phyloP scores from a whole-genome alignment of 2,113 vertebrate genomes.

The Vanacampus margaritifer region DNA sequence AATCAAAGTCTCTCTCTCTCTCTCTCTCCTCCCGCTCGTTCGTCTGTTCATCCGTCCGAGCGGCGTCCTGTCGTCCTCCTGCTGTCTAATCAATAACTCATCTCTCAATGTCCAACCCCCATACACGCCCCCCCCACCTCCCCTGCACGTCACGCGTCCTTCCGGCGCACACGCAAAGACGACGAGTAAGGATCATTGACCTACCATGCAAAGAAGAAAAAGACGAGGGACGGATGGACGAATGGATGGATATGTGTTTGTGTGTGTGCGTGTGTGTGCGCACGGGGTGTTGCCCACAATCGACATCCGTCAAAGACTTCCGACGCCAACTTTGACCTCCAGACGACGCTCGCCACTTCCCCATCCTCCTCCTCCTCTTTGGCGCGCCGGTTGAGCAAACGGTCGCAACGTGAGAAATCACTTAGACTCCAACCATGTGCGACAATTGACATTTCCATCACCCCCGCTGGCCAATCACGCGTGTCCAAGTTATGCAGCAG shows the following conservation, averaged over 20 bases:
- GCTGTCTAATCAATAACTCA: conserved; percentile 77
- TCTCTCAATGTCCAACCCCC: conserved; percentile 69
- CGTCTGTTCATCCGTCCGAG: conserved; percentile 27
- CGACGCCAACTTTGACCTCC: conserved; percentile 49
- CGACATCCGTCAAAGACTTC: conserved; percentile 44
- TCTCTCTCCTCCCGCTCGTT: conserved; percentile 18
- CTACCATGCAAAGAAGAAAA: conserved; percentile 43
- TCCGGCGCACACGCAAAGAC: conserved; percentile 70
- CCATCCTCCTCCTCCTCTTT: neutral
- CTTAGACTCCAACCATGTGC: conserved; percentile 55
- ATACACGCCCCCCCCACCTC: conserved; percentile 18
- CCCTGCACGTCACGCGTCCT: conserved; percentile 73
- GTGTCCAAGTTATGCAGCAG: neutral
- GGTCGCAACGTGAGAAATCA: conserved; percentile 36
- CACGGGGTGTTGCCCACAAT: conserved; percentile 26
- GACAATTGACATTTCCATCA: conserved; percentile 52
- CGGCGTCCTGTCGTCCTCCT: conserved; percentile 49
- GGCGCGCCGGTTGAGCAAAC: conserved; percentile 28
- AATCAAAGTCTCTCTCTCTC: conserved; percentile 23
- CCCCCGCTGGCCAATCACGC: neutral
- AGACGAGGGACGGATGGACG: conserved; percentile 59
- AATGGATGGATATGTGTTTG: conserved; percentile 44
- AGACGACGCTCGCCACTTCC: conserved; percentile 19
- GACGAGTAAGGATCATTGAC: conserved; percentile 36
- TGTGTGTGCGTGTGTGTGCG: neutral